Base-by-base conservation (phyloP, 2,797 vertebrate species). In the Amblyraja radiata region DNA sequence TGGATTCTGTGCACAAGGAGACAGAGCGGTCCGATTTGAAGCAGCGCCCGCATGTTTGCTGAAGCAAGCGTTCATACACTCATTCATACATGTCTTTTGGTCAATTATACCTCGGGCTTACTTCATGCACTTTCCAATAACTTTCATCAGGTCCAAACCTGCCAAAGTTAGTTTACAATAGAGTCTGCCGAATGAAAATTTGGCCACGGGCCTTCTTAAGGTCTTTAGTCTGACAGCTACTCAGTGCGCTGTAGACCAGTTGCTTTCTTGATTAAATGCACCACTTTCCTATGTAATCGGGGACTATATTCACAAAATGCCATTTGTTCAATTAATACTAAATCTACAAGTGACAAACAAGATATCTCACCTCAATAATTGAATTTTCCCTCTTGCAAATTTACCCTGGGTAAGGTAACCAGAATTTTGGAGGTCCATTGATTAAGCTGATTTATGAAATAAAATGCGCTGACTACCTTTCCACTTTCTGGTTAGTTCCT, bases 321-420 rank as follows among this genome's bases (percentile, higher is more conserved):
- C 6, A 21, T 23, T 63, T 18, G 84, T 68, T 39, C 36, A 76
- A 92, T 58, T 92, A 76, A n/a, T 28, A 76, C 0, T 54, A n/a
- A 92, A 54, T 21, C 1, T 76, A 71, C 54, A n/a, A 65, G 63
- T 86, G 7, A 18, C 84, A 88, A n/a, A 13, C 58, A 28, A 32
- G 14, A 28, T 9, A 23, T 32, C n/a, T 28, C 1, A 39, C 46
- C 68, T 58, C 25, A 92, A 46, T 54, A 16, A 23, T 92, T 28
- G 23, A 28, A 21, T 21, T 8, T 90, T 90, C 54, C 95, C 93
- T 95, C 93, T 96, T 94, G 94, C 79, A 95, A 93, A 93, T 90
- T 94, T 74, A 94, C 94, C 25, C 36, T 6, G 32, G 65, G 23
- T 39, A 23, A 54, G 21, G 54, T 14, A 7, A 1, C 3, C 36